Conservation (phyloP, 1,140 invertebrate genomes). For the Caenorhabditis inopinata region DNA sequence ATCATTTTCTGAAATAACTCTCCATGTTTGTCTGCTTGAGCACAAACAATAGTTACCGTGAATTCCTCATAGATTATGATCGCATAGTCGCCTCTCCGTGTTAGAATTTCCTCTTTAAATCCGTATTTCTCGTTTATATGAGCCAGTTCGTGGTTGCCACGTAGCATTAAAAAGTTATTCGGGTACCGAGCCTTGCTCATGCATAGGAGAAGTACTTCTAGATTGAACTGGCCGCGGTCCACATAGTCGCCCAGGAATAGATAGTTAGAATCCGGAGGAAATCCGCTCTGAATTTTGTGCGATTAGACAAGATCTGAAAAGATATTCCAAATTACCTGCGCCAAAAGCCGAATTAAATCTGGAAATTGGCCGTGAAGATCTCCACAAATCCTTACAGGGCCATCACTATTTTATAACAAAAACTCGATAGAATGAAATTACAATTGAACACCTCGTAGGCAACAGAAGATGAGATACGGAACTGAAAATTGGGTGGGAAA, state of each 20-base stretch:
- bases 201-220: background rate
- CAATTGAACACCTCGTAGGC: background rate
- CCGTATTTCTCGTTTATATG: constrained; percentile 72
- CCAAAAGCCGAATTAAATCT: constrained; percentile 68
- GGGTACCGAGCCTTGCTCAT: constrained; percentile 68
- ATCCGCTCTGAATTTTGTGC: constrained; percentile 18
- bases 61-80: background rate
- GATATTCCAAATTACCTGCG: background rate
- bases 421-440: too few species aligned
- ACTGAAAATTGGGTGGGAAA: background rate
- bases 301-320: constrained; percentile 67
- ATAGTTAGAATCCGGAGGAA: constrained; percentile 38
- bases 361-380: constrained; percentile 69
- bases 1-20: constrained; percentile 2
- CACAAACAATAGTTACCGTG: background rate
- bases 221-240: constrained; percentile 26
- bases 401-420: too few species aligned
- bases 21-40: background rate
- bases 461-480: background rate
- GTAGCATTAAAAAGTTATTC: constrained; percentile 72
- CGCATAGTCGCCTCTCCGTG: background rate
- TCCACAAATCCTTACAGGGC: constrained; percentile 53
- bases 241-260: constrained; percentile 50
- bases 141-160: constrained; percentile 72
- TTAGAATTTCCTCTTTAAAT: constrained; percentile 57